Evolutionary conservation across 2,797 vertebrate species (phyloP), one percentile per base, ranked within the genome.

Genomic region (Aulostomus chinensis): DNA sequence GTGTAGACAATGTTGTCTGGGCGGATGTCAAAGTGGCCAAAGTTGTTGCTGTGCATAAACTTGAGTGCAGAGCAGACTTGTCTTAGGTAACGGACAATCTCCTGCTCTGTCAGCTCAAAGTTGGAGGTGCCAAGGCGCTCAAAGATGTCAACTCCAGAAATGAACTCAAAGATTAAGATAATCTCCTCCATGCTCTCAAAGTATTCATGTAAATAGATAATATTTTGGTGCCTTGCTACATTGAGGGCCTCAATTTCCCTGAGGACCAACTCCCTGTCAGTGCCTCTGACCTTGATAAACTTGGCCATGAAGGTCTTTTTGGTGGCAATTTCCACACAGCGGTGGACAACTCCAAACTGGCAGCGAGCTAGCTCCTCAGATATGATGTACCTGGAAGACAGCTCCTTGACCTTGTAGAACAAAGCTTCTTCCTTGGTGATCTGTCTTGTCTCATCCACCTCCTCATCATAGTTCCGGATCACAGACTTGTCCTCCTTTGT

Each of bases 131-230:
- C 92, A 50, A 99, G 94, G 71, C 95, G 94, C 84, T 99, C 97
- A 74, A 99, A 99, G 73, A 99, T 98, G 72, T 99, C 97, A 43
- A 93, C 90, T 46, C 97, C 97, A 36, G 97, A 98, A 71, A 98
- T 91, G 73, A 99, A 99, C 79, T 99, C 97, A 86, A 94, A 98
- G 73, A 99, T 97, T 83, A 99, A 89, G 65, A 98, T 88, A 22
- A 98, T 83, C 90, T 99, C 97, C 79, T 99, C 97, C 86, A 99
- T 91, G 80, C 97, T 99, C 76, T 99, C 97, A 91, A 98, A 99
- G 52, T 94, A 96, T 86, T 98, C 94, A 48, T 99, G 93, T 37
- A 99, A 91, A 68, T 97, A 93, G 55, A 99, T 77, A 37, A 99
- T 73, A 65, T 96, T 99, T 81, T 43, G 91, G 81, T 99, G 97